Base-by-base conservation (phyloP, 1,140 invertebrate genomes). In the Pseudomyrmex dendroicus region DNA sequence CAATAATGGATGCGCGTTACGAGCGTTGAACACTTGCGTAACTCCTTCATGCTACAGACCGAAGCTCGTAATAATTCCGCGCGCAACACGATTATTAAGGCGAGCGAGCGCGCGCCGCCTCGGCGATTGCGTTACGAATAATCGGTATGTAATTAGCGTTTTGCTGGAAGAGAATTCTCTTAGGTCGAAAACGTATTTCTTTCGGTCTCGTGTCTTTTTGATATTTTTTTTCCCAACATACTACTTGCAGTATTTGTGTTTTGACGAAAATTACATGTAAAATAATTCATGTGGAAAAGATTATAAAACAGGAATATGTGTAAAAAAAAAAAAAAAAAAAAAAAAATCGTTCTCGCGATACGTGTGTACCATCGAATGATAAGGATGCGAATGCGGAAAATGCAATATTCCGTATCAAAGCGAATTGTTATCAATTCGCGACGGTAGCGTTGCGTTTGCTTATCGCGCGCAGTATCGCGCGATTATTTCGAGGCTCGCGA, bases 341-440 rank as follows among this genome's bases (percentile, higher is more conserved):
- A n/a, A n/a, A n/a, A n/a, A n/a, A 35, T 35, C 35, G 5, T 35
- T 25, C 25, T 25, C 25, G 25, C 2, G 25, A 25, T 25, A 25
- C 35, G 35, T 35, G 35, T 35, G 35, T 35, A 35, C 35, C 7
- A 5, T 35, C 1, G 20, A 3, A 3, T n/a, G 44, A 72, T 61
- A 48, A 72, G 54, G 17, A 35, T 35, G 35, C 44, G 64, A 72
- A 68, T 20, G 46, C 17, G 15, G 12, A 59, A 50, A 50, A 25
- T 50, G 46, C 46, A 80, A 59, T 61, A 68, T 12, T 10, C 44
- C 5, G 35, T 80, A 80, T 80, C 66, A 59, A 59, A 48, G 56
- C 56, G 12, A n/a, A n/a, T 70, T 72, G 72, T 80, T 72, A 72
- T 80, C 76, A 80, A 17, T 61, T 13, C 66, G 2, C 35, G 20